phyloP scores from a whole-genome alignment of 1,140 invertebrate genomes.

The Eriocheir sinensis region DNA sequence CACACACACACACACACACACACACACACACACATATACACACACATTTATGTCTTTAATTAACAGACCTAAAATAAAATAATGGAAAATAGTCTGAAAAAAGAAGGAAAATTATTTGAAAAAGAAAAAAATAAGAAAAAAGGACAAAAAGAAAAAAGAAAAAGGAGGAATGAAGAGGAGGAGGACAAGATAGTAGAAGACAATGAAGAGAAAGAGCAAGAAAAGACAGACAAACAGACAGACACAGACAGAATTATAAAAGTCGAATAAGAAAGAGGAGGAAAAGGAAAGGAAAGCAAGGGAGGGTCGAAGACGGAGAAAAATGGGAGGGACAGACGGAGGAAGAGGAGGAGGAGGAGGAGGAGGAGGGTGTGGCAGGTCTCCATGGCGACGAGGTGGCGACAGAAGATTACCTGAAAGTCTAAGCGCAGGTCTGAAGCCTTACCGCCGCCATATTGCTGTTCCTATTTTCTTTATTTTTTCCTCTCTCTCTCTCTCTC shows the following conservation, averaged over 20 bases:
- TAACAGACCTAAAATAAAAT: background rate
- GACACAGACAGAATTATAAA: no score
- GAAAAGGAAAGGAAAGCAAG: no score
- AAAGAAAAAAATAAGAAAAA: background rate
- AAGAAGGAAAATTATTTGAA: background rate
- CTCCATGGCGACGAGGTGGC: conserved; percentile 18
- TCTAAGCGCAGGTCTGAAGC: conserved; percentile 11
- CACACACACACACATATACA: background rate
- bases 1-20: background rate
- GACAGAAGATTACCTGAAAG: background rate
- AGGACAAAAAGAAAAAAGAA: no score
- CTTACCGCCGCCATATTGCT: background rate
- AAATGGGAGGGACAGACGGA: background rate
- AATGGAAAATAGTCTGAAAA: background rate
- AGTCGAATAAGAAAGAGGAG: no score
- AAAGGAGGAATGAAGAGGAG: no score
- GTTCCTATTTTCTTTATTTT: background rate
- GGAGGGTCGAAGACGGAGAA: background rate
- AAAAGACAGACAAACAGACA: no score
- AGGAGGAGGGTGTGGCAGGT: background rate
- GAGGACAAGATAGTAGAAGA: no score
- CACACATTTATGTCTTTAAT: no score
- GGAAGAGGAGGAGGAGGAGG: conserved; percentile 18
- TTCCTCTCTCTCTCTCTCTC: background rate
- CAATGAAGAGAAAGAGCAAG: no score